Base-by-base conservation (phyloP, 2,888 invertebrate species). In the Ophion ellenae region DNA sequence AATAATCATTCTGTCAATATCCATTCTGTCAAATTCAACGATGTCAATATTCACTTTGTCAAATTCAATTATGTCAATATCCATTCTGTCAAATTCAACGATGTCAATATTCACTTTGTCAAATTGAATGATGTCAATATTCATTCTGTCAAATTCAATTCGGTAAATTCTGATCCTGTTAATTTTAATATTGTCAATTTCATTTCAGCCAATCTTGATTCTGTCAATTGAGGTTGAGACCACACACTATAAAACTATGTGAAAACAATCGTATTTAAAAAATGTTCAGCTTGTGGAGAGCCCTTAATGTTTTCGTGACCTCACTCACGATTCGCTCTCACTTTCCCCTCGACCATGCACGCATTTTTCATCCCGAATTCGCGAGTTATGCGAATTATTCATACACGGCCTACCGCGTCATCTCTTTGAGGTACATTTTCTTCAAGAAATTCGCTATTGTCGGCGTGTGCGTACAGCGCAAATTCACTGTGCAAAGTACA, bases 401-500 rank as follows among this genome's bases (percentile, higher is more conserved):
- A 70, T 70, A 28, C 28, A 11, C 20, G 20, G 11, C 20, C 70
- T 6, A 70, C 73, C 24, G 24, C 28, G 36, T 59, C 53, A 53
- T 28, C 28, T 6, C 24, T 64, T 14, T 20, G 24, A 7, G 9
- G 17, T 32, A 6, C 20, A 45, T 74, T 20, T 24, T 63, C 20
- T 45, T 9, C 24, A 17, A 14, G 17, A 7, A 6, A 63, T 45
- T 20, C 10, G 24, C 32, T n/a, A 75, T 66, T 20, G n/a, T 40
- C 53, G 66, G 4, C 47, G 45, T 5, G 14, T 14, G 47, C 47
- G 47, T 67, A 59, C 3, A n/a, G 59, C 45, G 53, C 57, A n/a
- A 45, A 76, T 36, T 40, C 17, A 24, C 17, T 28, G 59, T 69
- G 20, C 69, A 59, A 59, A 78, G 67, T 78, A 57, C 59, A 67